Base-by-base conservation (phyloP, 1,140 invertebrate species). In the Acromyrmex heyeri region DNA sequence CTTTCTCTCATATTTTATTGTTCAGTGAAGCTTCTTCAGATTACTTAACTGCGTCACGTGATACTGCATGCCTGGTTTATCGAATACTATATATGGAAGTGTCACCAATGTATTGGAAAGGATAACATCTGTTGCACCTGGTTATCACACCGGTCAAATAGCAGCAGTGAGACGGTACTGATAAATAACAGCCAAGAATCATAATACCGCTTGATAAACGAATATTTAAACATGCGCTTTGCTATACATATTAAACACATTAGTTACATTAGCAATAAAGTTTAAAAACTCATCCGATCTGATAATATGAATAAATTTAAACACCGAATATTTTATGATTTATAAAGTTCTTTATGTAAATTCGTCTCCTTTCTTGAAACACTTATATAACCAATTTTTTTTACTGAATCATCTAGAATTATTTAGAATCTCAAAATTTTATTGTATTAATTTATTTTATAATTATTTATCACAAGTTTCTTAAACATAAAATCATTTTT, bases 61-160 rank as follows among this genome's bases (percentile, higher is more conserved):
- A 59, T 3, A 14, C 38, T 77, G 57, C 77, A 69, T 55, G 30
- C 16, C 18, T 53, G 62, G 67, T 67, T 81, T 57, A 72, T 82
- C 34, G 53, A 72, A 72, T 72, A 82, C 16, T 44, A 57, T 50
- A 30, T 18, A 48, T 18, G 8, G 8, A 48, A 14, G 30, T 44
- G 7, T 18, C 55, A 61, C 21, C 21, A 59, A 59, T 82, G 30
- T 34, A 72, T 3, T 34, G 34, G 18, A 57, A 34, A 69, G 27
- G 67, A 73, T 73, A 82, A 73, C 67, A 73, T 82, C 24, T 73
- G 30, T 59, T 48, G 79, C 53, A 82, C 53, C 53, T 73, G 65
- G 6, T 72, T 73, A 59, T 82, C 53, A 14, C 67, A 21, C 7
- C 24, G 53, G 12, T 59, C 30, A 34, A 59, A 72, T 77, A 62